Base-by-base conservation (phyloP, 1,140 invertebrate genomes). In the Ruditapes philippinarum region DNA sequence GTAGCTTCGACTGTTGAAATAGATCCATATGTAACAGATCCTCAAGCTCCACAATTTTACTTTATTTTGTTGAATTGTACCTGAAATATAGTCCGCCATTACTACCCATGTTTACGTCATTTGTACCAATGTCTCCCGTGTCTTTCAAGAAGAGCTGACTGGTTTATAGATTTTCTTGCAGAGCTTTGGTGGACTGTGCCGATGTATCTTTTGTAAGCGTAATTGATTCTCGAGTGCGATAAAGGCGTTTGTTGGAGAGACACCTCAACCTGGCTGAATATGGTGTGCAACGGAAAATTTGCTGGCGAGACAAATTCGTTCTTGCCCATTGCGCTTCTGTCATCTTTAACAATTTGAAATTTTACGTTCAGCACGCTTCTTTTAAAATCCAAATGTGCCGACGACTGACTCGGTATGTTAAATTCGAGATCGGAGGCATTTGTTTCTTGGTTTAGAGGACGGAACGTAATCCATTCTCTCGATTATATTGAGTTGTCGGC, bases 171-270 rank as follows among this genome's bases (percentile, higher is more conserved):
- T 25, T 28, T 11, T 57, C 49, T 14, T 80, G 78, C 31, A 51
- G 22, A 28, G 17, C 33, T 68, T 81, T 0, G 12, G 49, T 54
- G 0, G 78, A 81, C 9, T 54, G 40, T 68, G 83, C 2, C 25
- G 88, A 31, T 22, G 89, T 90, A 84, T 22, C 78, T 84, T 54
- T 88, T 90, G 49, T 84, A 90, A 22, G 85, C 68, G 31, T 90
- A 84, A 51, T 88, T 90, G 51, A 45, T 65, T 45, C 84, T 79
- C 54, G 74, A 25, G 25, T 84, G 3, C 12, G 33, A 31, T 11
- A 87, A 79, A 11, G 79, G 40, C 14, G 78, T 90, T 33, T 90
- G 84, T 38, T 90, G 89, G 0, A 90, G 38, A 38, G 28, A 4
- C 11, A 80, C 81, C n/a, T 90, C 85, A 12, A 70, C 65, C 22